A percentile compares a stretch with the other conserved stretches of the same genome.
These are phyloP conservation scores for Manacus vitellinus DNA, from an alignment of 2,113 vertebrate species.

Conservation along the genomic window DNA sequence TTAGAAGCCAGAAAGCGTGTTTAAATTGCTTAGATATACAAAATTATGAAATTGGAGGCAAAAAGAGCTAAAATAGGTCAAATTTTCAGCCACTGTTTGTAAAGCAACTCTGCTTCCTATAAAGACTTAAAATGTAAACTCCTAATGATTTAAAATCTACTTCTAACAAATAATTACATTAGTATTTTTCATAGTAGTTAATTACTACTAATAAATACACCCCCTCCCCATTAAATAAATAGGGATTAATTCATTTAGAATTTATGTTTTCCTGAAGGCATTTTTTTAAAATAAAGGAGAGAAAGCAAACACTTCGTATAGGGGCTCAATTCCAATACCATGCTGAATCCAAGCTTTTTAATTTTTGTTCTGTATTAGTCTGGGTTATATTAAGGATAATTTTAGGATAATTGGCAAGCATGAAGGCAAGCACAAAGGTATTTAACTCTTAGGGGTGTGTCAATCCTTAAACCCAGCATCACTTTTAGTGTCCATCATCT, in stretches of 20 bases:
- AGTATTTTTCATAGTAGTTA: background rate
- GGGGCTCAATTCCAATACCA: background rate
- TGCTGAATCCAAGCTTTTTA: background rate
- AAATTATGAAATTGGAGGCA: background rate
- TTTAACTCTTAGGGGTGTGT: background rate
- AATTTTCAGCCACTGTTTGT: background rate
- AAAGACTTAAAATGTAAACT: background rate
- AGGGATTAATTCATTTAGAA: background rate
- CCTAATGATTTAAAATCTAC: background rate
- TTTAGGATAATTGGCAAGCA: background rate
- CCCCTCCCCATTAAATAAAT: background rate
- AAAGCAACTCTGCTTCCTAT: background rate
- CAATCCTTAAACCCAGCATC: background rate
- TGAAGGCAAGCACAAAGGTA: background rate
- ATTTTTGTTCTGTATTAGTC: background rate
- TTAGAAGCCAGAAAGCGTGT: background rate
- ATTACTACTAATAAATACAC: background rate
- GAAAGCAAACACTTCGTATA: background rate
- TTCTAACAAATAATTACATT: background rate
- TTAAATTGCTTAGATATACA: background rate
- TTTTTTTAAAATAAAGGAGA: background rate
- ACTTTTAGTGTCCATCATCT: background rate
- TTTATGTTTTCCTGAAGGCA: background rate
- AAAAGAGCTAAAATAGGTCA: background rate
- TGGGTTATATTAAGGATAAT: background rate